Evolutionary conservation across 2,888 invertebrate species (phyloP).

Genomic region (Parasteatoda lunata): DNA sequence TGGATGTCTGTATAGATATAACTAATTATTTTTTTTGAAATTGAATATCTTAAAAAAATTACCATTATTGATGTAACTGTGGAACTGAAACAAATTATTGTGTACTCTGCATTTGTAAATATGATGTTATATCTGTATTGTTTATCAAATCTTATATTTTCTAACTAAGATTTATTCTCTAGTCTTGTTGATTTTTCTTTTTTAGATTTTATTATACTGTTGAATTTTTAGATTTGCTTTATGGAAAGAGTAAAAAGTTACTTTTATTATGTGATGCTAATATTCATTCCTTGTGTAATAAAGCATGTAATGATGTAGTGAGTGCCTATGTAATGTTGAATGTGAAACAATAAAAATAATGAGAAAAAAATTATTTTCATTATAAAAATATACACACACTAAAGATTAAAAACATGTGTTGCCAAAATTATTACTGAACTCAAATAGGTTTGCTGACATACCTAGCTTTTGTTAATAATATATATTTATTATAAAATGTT

Average conservation of each 20-base stretch:
- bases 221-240: conserved; percentile 8
- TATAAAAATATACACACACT: no score
- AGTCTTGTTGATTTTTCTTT: conserved; percentile 29
- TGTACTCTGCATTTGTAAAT: conserved; percentile 10
- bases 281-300: conserved; percentile 17
- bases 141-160: conserved; percentile 30
- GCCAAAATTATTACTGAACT: no score
- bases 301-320: conserved; percentile 35
- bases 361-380: no score
- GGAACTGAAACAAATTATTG: background rate
- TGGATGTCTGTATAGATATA: background rate
- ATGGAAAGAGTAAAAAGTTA: conserved; percentile 10
- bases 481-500: no score
- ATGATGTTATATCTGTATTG: background rate
- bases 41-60: background rate
- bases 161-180: conserved; percentile 24
- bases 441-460: no score
- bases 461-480: no score
- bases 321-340: conserved; percentile 28
- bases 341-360: background rate
- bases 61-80: conserved; percentile 11
- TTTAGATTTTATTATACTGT: conserved; percentile 33
- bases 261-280: background rate
- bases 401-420: no score
- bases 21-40: background rate